These are phyloP conservation scores for Decapterus maruadsi DNA, from an alignment of 2,797 vertebrate species.

Conservation along the genomic window DNA sequence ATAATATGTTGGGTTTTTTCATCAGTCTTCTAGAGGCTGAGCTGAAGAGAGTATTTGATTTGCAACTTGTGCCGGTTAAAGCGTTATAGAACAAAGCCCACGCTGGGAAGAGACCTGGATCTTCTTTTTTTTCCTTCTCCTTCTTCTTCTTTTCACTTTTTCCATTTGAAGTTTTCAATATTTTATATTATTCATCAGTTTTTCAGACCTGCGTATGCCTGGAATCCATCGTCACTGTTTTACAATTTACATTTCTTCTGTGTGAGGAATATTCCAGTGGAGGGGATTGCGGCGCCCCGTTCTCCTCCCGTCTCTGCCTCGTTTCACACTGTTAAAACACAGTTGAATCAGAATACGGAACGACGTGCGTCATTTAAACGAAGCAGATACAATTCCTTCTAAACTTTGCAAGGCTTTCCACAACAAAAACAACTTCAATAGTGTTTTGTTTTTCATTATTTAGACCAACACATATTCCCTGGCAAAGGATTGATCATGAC, in stretches of 20 bases:
- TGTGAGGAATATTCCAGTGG: neutral
- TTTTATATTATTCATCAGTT: conserved; percentile 1
- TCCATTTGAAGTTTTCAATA: conserved; percentile 9
- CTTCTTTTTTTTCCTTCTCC: too few relatives aligned
- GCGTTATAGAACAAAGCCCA: neutral
- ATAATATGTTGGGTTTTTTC: too few relatives aligned
- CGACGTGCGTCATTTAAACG: neutral
- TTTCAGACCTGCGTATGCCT: neutral
- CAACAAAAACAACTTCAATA: neutral
- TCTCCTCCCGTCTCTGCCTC: neutral
- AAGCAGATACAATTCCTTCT: neutral
- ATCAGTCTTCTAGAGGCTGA: too few relatives aligned
- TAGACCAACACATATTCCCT: neutral
- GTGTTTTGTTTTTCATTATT: neutral
- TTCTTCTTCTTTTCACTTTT: neutral
- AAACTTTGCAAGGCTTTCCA: neutral
- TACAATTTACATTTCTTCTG: neutral
- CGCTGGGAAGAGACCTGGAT: neutral
- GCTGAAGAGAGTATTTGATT: conserved; percentile 7
- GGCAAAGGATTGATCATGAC: neutral
- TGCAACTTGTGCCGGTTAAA: neutral
- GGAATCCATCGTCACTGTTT: neutral
- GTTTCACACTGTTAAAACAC: neutral
- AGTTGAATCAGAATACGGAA: conserved; percentile 23
- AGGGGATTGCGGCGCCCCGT: neutral